Percentiles rank a stretch among this genome's conserved stretches.
Conservation (phyloP, 2,797 vertebrate species). For the Neoniphon sammara region DNA sequence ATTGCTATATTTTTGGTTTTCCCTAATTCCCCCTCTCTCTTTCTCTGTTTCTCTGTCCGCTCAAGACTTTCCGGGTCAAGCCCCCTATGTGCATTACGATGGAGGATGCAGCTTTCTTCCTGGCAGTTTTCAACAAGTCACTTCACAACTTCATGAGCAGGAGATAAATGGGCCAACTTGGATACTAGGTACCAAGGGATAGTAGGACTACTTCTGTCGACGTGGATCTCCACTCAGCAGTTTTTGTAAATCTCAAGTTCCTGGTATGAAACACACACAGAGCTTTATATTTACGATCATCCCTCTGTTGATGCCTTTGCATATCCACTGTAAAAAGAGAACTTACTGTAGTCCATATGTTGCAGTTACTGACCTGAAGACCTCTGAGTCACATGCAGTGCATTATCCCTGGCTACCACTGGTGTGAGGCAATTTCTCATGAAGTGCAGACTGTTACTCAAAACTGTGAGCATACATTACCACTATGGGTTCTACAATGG, state of each 20-base stretch:
- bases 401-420: not conserved
- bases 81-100: constrained; percentile 93
- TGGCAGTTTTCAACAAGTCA: constrained; percentile 85
- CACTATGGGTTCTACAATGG: too few relatives aligned
- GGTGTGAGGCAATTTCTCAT: not conserved
- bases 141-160: constrained; percentile 81
- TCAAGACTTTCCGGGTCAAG: constrained; percentile 89
- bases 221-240: not conserved
- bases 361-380: too few relatives aligned
- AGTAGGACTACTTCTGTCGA: not conserved
- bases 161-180: constrained; percentile 55
- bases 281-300: too few relatives aligned
- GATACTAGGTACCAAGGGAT: not conserved
- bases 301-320: too few relatives aligned
- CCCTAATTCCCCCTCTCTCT: not conserved
- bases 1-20: not conserved
- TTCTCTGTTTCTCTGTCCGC: constrained; percentile 4
- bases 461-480: too few relatives aligned
- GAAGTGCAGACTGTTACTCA: not conserved
- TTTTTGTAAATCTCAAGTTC: too few relatives aligned
- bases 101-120: constrained; percentile 87
- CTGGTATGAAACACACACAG: too few relatives aligned
- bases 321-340: too few relatives aligned
- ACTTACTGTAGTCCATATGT: too few relatives aligned
- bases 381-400: not conserved